Evolutionary conservation across 2,113 vertebrate genomes (phyloP), one percentile per base, ranked within the genome.

Genomic region (Puntigrus tetrazona): DNA sequence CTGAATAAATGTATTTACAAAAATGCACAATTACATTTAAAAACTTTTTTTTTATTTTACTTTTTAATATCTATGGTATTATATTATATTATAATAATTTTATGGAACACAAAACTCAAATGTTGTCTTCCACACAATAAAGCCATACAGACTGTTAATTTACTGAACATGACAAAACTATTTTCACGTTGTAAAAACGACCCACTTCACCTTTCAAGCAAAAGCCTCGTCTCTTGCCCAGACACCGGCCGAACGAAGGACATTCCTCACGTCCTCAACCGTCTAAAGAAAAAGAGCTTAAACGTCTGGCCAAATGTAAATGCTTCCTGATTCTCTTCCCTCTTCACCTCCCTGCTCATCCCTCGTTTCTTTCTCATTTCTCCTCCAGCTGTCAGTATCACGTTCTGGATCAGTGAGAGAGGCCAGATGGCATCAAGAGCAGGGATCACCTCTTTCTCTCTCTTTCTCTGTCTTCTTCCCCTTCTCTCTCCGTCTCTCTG

Each of bases 391-490:
- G 90, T 91, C 89, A 91, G 90, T 89, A 90, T 92, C 88, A 91
- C 84, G 90, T 93, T 94, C 92, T 92, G 93, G 93, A 93, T 93
- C 92, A 91, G 90, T 92, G 92, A 67, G 89, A 90, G 80, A 72
- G 92, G 89, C 90, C 92, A 94, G 92, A 93, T 94, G 93, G 91
- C 91, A 91, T 86, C 63, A 86, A 89, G 88, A 89, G 91, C 87
- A 91, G 84, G 88, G 86, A 74, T 86, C 79, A 81, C 27, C 79
- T 45, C 31, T 86, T 65, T 88, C 84, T 77, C 81, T 90, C 36
- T 84, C 79, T 63, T 31, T 74, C 67, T 84, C 55, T 86, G 74
- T 83, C 67, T 82, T 55, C 84, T 79, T 87, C 78, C 88, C 22
- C 36, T 29, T 27, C 50, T 22, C 10, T 82, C 63, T 77, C 31